These are phyloP conservation scores for Drosophila fungiperda DNA, from an alignment of 2,888 invertebrate genomes.

Conservation along the genomic window DNA sequence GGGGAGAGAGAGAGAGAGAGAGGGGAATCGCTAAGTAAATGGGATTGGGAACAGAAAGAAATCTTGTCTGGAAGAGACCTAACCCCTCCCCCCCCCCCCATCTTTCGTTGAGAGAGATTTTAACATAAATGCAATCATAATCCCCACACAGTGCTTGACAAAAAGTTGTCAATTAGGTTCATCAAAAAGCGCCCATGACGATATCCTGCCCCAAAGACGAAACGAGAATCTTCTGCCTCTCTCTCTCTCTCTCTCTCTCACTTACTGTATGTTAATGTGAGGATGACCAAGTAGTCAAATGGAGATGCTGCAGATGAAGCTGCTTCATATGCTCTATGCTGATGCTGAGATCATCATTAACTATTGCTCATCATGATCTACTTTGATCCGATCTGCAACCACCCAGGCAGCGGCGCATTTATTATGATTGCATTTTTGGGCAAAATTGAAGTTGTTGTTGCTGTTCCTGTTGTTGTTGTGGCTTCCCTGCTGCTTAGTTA, in stretches of 20 bases:
- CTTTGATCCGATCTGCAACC: slow-evolving; percentile 43
- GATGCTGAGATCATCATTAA: slow-evolving; percentile 20
- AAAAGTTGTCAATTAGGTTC: slow-evolving; percentile 83
- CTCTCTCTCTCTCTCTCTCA: not conserved
- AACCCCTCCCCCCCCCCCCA: not conserved
- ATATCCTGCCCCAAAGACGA: slow-evolving; percentile 16
- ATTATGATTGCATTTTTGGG: slow-evolving; percentile 78
- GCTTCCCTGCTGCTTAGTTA: slow-evolving; percentile 73
- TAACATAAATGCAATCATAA: slow-evolving; percentile 84
- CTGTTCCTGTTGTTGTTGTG: slow-evolving; percentile 20
- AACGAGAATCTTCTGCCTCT: slow-evolving; percentile 1
- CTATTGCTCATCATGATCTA: slow-evolving; percentile 21
- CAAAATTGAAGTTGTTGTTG: slow-evolving; percentile 46
- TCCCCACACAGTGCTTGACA: slow-evolving; percentile 79
- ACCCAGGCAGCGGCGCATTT: slow-evolving; percentile 74
- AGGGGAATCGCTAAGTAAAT: not conserved
- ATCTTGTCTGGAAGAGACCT: slow-evolving; percentile 16
- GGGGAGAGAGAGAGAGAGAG: not conserved
- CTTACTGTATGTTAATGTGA: slow-evolving; percentile 69
- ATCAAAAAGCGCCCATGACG: slow-evolving; percentile 62
- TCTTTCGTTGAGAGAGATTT: slow-evolving; percentile 35
- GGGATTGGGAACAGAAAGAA: not conserved
- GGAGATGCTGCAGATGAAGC: slow-evolving; percentile 33
- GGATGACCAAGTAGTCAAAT: slow-evolving; percentile 69
- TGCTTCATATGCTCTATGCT: slow-evolving; percentile 35